Base-by-base conservation (phyloP, 2,888 invertebrate species). In the Zygothrica quintamaculata region DNA sequence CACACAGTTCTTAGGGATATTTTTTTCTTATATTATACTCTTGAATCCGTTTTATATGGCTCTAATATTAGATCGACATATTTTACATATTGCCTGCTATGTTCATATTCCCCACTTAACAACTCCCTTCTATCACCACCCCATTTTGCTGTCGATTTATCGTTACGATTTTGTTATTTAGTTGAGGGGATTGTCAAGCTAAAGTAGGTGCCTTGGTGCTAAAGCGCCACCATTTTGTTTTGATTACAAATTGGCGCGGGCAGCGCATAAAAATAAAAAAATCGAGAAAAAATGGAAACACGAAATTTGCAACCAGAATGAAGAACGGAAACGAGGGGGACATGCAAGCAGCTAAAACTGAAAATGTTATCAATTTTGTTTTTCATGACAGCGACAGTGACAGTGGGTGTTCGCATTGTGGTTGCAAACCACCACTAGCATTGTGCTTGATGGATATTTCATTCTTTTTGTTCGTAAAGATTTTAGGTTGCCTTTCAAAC, bases 241-340 rank as follows among this genome's bases (percentile, higher is more conserved):
- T 87, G 84, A 87, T 85, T 88, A 88, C 88, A 88, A 85, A 88
- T 85, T 85, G 84, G 71, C 72, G 55, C 64, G 53, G 60, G 52
- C 62, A 65, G 47, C 46, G 48, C 60, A 42, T 15, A 61, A 44
- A 52, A 39, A 34, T 52, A 44, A 65, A 58, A 48, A 44, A 36
- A 42, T 18, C 12, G 18, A 3, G 22, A 36, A 33, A 26, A 29
- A 40, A n/a, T n/a, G n/a, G 8, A 26, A 37, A 18, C 18, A 26
- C 7, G 11, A 16, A 11, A 25, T 1, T n/a, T n/a, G n/a, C n/a
- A n/a, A n/a, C n/a, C n/a, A n/a, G n/a, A n/a, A n/a, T n/a, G n/a
- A n/a, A n/a, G n/a, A n/a, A n/a, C n/a, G n/a, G n/a, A n/a, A n/a
- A n/a, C n/a, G n/a, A n/a, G 33, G 25, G 31, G 13, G 39, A 29